Evolutionary conservation across 2,113 vertebrate species (phyloP).

Genomic region (Girardinichthys multiradiatus): DNA sequence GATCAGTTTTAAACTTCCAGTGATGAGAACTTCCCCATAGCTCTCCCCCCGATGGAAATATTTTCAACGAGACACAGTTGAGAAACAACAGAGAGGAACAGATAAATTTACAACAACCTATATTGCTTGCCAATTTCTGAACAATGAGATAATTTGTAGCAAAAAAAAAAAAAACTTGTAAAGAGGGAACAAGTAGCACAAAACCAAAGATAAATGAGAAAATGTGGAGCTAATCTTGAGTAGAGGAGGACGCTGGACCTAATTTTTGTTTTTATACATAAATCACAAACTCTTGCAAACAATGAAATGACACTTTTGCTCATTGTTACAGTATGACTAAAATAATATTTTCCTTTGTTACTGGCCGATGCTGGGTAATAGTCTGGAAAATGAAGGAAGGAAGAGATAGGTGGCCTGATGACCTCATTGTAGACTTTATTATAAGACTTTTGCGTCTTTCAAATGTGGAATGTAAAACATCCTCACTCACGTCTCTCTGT

Average conservation of each 20-base stretch:
- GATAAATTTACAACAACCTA: constrained; percentile 59
- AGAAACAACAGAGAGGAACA: constrained; percentile 14
- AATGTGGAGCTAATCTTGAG: not conserved
- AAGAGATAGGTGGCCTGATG: constrained; percentile 45
- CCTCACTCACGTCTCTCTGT: constrained; percentile 57
- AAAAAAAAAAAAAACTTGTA: not conserved
- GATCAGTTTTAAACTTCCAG: constrained; percentile 31
- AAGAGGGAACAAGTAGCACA: not conserved
- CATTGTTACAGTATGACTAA: not conserved
- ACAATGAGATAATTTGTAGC: not conserved
- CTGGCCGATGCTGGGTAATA: constrained; percentile 7
- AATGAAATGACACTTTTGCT: constrained; percentile 3
- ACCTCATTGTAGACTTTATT: constrained; percentile 56
- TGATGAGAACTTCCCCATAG: constrained; percentile 7
- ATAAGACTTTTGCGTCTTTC: constrained; percentile 46
- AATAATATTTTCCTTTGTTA: constrained; percentile 15
- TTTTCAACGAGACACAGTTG: constrained; percentile 29
- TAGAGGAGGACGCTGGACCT: not conserved
- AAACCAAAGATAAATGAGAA: not conserved
- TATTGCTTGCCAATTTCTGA: constrained; percentile 12
- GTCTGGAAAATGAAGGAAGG: constrained; percentile 9
- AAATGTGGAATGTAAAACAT: constrained; percentile 70
- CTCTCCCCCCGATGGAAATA: constrained; percentile 28
- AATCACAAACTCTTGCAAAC: constrained; percentile 1
- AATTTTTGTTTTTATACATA: constrained; percentile 22